Evolutionary conservation across 1,140 invertebrate genomes (phyloP), one percentile per base, ranked within the genome.

Genomic region (Solen grandis): DNA sequence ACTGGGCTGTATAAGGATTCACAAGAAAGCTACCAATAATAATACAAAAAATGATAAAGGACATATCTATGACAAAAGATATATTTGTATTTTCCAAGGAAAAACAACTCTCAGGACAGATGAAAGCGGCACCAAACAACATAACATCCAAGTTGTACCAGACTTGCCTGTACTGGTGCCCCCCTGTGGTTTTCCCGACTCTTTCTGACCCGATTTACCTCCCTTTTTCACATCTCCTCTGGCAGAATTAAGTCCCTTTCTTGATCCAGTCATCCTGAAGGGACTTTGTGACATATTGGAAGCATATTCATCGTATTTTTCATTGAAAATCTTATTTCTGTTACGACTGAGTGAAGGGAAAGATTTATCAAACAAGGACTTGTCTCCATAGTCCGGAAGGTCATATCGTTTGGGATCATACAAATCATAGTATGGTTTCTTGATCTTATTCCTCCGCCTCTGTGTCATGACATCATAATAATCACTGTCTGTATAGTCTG

Each of bases 381-480:
- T 55, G 72, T 70, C 46, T 50, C 65, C 55, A 65, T 68, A 76
- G 57, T 76, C 38, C n/a, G 46, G 27, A 35, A 62, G 16, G 41
- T 75, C 46, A 54, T 76, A 78, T n/a, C 38, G 33, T 10, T 65
- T 57, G 5, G 33, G 57, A 36, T 63, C 78, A 54, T 73, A 83
- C 5, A 68, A 13, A 69, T 78, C 75, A 50, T 78, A 78, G 27
- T 27, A 41, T 13, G 75, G 75, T 19, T 59, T 59, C 35, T 57
- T 69, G 31, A 68, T 22, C 41, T 69, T 59, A 52, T 84, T 83
- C 52, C 82, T 78, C 55, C 75, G 72, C 50, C 84, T 60, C 46
- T 82, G 66, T 19, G 31, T 77, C 35, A 82, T 69, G 14, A 84
- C 70, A 65, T 86, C 82, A 66, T 80, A 60, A 60, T 85, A 83